Evolutionary conservation across 2,113 vertebrate genomes (phyloP).

Genomic region (Chaetorhynchus papuensis): DNA sequence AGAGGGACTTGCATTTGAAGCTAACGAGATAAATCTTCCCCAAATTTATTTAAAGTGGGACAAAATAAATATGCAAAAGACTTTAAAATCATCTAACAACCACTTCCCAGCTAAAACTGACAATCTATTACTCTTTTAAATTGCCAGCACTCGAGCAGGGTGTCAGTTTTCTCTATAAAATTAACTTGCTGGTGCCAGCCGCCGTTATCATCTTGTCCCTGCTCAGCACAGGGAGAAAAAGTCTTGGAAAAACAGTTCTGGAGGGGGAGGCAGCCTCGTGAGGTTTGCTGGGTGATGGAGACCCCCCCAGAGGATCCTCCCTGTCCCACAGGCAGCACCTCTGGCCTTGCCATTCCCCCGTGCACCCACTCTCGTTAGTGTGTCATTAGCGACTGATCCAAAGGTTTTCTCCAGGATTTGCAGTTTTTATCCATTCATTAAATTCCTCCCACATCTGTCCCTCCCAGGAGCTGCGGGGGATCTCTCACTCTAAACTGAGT

Average conservation of each 20-base stretch:
- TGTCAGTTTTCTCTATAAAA: slow-evolving; percentile 50
- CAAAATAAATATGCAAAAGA: slow-evolving; percentile 74
- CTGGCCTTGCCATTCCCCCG: neutral
- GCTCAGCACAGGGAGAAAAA: neutral
- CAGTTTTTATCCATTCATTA: neutral
- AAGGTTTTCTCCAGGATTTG: neutral
- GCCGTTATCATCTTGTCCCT: slow-evolving; percentile 29
- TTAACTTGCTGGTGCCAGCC: slow-evolving; percentile 51
- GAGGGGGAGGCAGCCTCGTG: neutral
- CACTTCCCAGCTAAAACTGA: slow-evolving; percentile 66
- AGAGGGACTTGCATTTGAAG: slow-evolving; percentile 66
- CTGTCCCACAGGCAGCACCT: neutral
- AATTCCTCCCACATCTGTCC: neutral
- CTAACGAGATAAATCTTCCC: slow-evolving; percentile 72
- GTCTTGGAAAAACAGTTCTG: neutral
- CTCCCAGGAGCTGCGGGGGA: neutral
- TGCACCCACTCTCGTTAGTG: neutral
- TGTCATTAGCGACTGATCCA: neutral
- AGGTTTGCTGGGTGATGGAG: neutral
- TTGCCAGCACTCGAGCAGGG: slow-evolving; percentile 22
- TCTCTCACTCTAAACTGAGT: neutral
- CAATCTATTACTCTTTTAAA: slow-evolving; percentile 66
- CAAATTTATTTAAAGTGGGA: slow-evolving; percentile 70
- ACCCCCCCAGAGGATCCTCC: neutral
- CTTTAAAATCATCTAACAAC: slow-evolving; percentile 60